phyloP scores from a whole-genome alignment of 2,797 vertebrate species.

The Urocyon cinereoargenteus region DNA sequence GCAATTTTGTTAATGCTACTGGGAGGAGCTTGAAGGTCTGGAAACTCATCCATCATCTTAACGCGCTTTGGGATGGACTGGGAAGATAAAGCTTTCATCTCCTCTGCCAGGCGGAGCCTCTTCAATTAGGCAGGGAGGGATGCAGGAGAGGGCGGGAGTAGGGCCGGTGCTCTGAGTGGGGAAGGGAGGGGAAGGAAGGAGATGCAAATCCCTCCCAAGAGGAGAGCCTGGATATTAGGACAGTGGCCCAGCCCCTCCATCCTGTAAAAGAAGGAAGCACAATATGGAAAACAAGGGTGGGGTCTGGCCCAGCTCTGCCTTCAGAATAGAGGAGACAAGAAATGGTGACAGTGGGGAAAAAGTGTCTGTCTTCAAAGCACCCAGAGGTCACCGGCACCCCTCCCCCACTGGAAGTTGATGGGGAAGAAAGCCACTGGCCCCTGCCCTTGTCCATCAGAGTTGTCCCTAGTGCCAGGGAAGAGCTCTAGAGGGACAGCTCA shows the following conservation, averaged over 20 bases:
- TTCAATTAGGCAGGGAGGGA: constrained; percentile 75
- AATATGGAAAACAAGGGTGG: accelerated
- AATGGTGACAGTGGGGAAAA: neutral
- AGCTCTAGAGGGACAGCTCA: neutral
- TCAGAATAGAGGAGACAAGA: neutral
- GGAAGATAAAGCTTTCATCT: constrained; percentile 83
- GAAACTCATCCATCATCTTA: constrained; percentile 84
- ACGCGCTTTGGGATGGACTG: constrained; percentile 74
- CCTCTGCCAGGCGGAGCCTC: constrained; percentile 74
- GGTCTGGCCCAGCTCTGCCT: neutral
- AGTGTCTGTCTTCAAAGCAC: neutral
- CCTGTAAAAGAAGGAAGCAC: neutral
- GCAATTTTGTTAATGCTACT: constrained; percentile 83
- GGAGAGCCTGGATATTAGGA: neutral
- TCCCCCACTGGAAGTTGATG: neutral
- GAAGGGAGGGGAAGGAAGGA: constrained; percentile 38
- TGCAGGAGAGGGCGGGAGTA: neutral
- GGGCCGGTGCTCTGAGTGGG: neutral
- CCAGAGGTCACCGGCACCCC: neutral
- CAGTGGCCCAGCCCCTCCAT: neutral
- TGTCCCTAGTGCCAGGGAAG: neutral
- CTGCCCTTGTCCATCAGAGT: neutral
- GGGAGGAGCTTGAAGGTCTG: constrained; percentile 79
- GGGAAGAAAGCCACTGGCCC: neutral
- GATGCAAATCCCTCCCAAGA: neutral